Evolutionary conservation across 2,113 vertebrate species (phyloP).

Genomic region (Rhagologus leucostigma): DNA sequence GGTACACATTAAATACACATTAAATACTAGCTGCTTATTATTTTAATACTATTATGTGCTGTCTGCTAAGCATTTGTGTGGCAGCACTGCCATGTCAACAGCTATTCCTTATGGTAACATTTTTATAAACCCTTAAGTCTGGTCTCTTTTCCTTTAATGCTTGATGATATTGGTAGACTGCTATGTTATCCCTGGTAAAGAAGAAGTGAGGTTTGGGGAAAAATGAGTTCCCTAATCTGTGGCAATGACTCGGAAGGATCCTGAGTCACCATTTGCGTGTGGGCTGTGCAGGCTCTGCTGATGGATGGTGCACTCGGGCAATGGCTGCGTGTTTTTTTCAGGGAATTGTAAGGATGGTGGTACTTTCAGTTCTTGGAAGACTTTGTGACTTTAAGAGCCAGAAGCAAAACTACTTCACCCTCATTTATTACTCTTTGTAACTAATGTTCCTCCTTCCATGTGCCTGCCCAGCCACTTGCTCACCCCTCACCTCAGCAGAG

Average conservation of each 20-base stretch:
- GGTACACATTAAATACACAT: neutral
- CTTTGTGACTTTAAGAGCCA: neutral
- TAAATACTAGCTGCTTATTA: neutral
- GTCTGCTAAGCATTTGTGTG: neutral
- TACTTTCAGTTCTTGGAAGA: neutral
- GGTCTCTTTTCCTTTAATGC: neutral
- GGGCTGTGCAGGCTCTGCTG: neutral
- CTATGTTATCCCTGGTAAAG: neutral
- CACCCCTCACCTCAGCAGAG: neutral
- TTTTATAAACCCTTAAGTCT: neutral
- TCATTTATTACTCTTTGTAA: neutral
- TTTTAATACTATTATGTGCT: neutral
- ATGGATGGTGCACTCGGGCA: neutral
- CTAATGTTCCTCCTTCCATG: neutral
- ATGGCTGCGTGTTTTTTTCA: neutral
- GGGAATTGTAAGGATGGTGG: neutral
- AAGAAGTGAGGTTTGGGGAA: neutral
- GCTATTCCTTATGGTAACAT: neutral
- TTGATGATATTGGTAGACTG: neutral
- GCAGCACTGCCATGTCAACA: neutral
- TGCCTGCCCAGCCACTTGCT: accelerated
- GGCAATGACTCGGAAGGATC: accelerated
- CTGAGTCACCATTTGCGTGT: neutral
- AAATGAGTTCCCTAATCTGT: neutral
- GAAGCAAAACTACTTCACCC: neutral